A percentile compares a stretch with the other conserved stretches of the same genome.
Conservation (phyloP, 2,113 vertebrate genomes). For the Thryonomys swinderianus region DNA sequence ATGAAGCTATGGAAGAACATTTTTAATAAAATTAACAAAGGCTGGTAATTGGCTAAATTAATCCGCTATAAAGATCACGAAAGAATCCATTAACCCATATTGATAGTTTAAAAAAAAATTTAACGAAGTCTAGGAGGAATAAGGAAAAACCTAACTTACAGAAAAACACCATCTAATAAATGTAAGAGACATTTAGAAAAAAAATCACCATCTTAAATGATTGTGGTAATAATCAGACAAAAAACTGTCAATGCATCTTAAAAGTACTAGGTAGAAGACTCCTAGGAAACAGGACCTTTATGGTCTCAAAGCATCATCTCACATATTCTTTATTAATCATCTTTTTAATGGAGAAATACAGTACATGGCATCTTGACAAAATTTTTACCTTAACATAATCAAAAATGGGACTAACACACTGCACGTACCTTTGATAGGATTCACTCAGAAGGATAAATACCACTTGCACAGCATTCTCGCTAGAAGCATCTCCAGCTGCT, state of each 20-base stretch:
- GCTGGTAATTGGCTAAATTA: constrained; percentile 52
- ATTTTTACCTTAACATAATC: background rate
- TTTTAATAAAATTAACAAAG: constrained; percentile 63
- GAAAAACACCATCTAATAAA: background rate
- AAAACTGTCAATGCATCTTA: constrained; percentile 7
- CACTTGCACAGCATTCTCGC: background rate
- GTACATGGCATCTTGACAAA: background rate
- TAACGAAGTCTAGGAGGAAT: background rate
- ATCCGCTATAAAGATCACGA: constrained; percentile 38
- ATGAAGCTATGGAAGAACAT: constrained; percentile 5
- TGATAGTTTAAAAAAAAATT: background rate
- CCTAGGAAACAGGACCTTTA: background rate
- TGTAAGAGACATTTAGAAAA: background rate
- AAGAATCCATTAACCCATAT: background rate
- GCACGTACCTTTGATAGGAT: background rate
- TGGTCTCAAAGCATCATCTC: background rate
- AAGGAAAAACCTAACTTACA: constrained; percentile 26
- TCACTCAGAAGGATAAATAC: background rate
- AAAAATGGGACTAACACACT: background rate
- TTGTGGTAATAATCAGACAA: background rate
- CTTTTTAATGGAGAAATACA: constrained; percentile 13
- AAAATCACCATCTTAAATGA: constrained; percentile 12
- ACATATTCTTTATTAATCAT: constrained; percentile 30
- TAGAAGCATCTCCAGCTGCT: constrained; percentile 31
- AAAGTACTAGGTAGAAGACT: background rate